Conservation (phyloP, 1,140 invertebrate species). For the Ditylenchus dipsaci region DNA sequence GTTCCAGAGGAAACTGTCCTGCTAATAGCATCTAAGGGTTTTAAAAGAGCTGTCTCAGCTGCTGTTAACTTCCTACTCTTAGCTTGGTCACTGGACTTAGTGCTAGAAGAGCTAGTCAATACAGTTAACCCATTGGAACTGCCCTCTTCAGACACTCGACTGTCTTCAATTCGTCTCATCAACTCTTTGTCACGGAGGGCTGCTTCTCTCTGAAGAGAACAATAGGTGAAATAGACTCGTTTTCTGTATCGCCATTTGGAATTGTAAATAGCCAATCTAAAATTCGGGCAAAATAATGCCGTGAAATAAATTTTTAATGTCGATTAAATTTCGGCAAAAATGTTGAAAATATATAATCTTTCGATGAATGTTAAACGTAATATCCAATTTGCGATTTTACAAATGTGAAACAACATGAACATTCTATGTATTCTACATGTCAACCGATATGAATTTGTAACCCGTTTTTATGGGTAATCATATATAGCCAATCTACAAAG, state of each 20-base stretch:
- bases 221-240: constrained; percentile 53
- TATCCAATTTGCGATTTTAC: too few species aligned
- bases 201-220: constrained; percentile 35
- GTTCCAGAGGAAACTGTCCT: background rate
- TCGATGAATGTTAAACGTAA: too few species aligned
- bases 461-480: too few species aligned
- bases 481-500: too few species aligned
- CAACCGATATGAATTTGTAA: too few species aligned
- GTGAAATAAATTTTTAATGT: constrained; percentile 25
- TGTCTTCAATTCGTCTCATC: background rate
- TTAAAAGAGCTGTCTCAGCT: background rate
- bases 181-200: constrained; percentile 18
- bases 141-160: background rate
- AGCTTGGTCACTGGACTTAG: background rate
- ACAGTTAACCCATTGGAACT: background rate
- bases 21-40: background rate
- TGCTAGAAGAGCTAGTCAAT: background rate
- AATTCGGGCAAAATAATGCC: constrained; percentile 14
- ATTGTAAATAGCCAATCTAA: constrained; percentile 49
- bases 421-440: too few species aligned
- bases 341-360: too few species aligned
- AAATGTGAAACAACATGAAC: too few species aligned
- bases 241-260: constrained; percentile 53
- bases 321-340: too few species aligned
- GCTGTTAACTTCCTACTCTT: background rate